Base-by-base conservation (phyloP, 2,113 vertebrate genomes). In the Gopherus evgoodei region DNA sequence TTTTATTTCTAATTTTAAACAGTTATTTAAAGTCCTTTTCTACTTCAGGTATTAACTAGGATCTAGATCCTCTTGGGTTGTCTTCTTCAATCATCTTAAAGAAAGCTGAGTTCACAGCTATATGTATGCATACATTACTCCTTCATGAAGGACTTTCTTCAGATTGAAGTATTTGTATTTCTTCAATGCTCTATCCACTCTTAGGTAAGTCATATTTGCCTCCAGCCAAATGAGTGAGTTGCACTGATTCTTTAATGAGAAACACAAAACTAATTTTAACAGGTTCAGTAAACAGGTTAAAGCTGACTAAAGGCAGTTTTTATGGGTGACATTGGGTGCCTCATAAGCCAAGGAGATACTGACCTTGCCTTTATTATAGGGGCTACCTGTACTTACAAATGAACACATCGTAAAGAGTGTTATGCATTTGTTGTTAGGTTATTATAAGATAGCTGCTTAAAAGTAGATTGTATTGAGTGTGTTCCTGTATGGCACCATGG, bases 131-230 rank as follows among this genome's bases (percentile, higher is more conserved):
- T 88, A 50, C 44, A 5, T 47, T 83, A 14, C 57, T 29, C 24
- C 13, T 52, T 90, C 35, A 90, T 92, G 17, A 86, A 75, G 59
- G 87, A 57, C 31, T 69, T 57, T 17, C 47, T 92, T 87, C 81
- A 91, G 14, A 42, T 42, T 82, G 52, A 94, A 90, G 75, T 85
- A 84, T 25, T 81, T 53, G 16, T 14, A 3, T 91, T 93, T 89
- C 83, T 94, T 88, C 84, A 93, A 52, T 90, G 21, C 3, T n/a
- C 92, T 93, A 90, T 84, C 72, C 84, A 21, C 42, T 93, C 54
- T 65, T 87, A 87, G 50, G 21, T 50, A n/a, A 47, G n/a, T 31
- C 38, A 35, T 1, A 44, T 89, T 96, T 95, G 31, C 72, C 31
- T 87, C 21, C 27, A 91, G 93, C 17, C 21, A 76, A 65, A 54